Base-by-base conservation (phyloP, 37 sponge, comb jelly and placozoan genomes). In the Oopsacas minuta region DNA sequence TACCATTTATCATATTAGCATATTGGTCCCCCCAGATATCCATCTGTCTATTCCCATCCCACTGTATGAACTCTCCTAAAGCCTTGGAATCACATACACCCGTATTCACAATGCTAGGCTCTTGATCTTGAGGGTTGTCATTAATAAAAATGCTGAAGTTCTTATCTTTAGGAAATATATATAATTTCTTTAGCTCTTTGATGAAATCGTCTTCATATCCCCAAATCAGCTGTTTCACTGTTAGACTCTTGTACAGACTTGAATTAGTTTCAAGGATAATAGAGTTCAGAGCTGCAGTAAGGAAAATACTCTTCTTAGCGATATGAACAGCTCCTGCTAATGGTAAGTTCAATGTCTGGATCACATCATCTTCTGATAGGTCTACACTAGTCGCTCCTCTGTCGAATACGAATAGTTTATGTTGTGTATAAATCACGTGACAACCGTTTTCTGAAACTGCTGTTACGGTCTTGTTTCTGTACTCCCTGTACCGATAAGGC, bases 401-500 rank as follows among this genome's bases (percentile, higher is more conserved):
- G 36, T 86, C 86, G 39, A 86, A 86, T 23, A 38, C 17, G 52
- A 69, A 86, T 1, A 37, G 17, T 81, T 86, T 86, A 0, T 23
- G 38, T 30, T 86, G 86, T 25, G 82, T 86, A 82, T 86, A 86
- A 20, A 38, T 38, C 51, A 86, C 38, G 17, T 37, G 82, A 1
- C 82, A 39, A 52, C 81, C 36, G 36, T 53, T 81, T 7, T 10
- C 69, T 25, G 85, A 37, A n/a, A 37, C 61, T 1, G 22, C 35
- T 3, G 22, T 22, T 20, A 52, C 85, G 36, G 61, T 61, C 22
- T 61, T 61, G 75, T 39, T 42, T 17, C 36, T n/a, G 25, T 1
- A 87, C 23, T 39, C 91, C 92, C 87, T 86, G 86, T 88, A 94
- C 39, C 94, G 87, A 82, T 94, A 94, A 1, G 93, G 93, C 3